phyloP scores from a whole-genome alignment of 2,888 invertebrate species.

The Geophilus truncorum region DNA sequence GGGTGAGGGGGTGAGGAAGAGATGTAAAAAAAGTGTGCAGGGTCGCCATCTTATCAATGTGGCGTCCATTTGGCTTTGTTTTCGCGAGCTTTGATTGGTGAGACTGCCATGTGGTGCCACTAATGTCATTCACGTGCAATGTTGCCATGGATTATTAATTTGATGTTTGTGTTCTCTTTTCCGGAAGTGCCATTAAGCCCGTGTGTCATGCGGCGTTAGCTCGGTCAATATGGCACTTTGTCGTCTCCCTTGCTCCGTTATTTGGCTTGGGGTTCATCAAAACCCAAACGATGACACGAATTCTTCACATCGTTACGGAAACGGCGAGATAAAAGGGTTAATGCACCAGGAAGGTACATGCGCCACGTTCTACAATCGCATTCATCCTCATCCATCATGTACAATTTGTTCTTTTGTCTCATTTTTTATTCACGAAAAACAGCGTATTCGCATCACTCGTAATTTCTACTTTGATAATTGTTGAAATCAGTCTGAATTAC shows the following conservation, averaged over 20 bases:
- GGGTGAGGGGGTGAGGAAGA: not conserved
- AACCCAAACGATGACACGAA: slow-evolving; percentile 9
- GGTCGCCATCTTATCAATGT: slow-evolving; percentile 21
- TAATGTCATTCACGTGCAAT: slow-evolving; percentile 27
- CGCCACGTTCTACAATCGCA: not conserved
- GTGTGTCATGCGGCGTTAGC: slow-evolving; percentile 20
- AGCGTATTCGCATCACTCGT: not conserved
- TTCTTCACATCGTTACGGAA: slow-evolving; percentile 22
- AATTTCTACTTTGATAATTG: slow-evolving; percentile 1
- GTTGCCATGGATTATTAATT: slow-evolving; percentile 27
- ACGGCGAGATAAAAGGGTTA: slow-evolving; percentile 18
- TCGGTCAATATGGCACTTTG: slow-evolving; percentile 23
- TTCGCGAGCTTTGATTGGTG: slow-evolving; percentile 6
- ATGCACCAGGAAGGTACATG: not conserved
- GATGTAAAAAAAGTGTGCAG: too few relatives aligned
- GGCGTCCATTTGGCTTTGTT: slow-evolving; percentile 27
- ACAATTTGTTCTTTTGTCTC: slow-evolving; percentile 22
- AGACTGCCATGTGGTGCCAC: slow-evolving; percentile 9
- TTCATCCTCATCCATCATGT: slow-evolving; percentile 17
- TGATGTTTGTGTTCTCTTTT: slow-evolving; percentile 24
- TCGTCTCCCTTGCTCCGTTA: not conserved
- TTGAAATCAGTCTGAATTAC: slow-evolving; percentile 12
- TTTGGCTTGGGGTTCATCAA: not conserved
- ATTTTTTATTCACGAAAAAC: not conserved
- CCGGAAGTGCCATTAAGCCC: slow-evolving; percentile 27